Percentiles rank a stretch among this genome's conserved stretches.
Evolutionary conservation across 1,140 invertebrate species (phyloP).

Genomic region (Epicauta chinensis): DNA sequence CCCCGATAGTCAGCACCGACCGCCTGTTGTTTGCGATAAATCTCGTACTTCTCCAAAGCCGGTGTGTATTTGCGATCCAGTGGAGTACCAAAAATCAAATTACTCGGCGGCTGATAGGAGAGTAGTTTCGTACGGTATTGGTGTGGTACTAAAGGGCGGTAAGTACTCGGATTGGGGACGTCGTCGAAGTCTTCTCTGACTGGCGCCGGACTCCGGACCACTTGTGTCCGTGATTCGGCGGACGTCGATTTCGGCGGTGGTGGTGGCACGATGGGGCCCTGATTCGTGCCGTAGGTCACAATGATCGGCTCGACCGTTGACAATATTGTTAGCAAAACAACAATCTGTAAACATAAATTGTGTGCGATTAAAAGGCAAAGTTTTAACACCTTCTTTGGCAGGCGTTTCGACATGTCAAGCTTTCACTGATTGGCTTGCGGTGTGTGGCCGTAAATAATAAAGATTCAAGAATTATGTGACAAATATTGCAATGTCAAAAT

Average conservation of each 20-base stretch:
- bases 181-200: slow-evolving; percentile 37
- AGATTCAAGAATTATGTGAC: no score
- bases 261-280: slow-evolving; percentile 33
- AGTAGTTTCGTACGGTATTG: slow-evolving; percentile 37
- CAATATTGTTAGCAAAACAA: slow-evolving; percentile 18
- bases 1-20: slow-evolving; percentile 32
- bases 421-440: no score
- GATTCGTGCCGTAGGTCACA: slow-evolving; percentile 36
- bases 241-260: slow-evolving; percentile 20
- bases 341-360: slow-evolving; percentile 20
- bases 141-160: slow-evolving; percentile 34
- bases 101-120: slow-evolving; percentile 32
- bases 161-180: slow-evolving; percentile 34
- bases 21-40: slow-evolving; percentile 28
- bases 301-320: slow-evolving; percentile 31
- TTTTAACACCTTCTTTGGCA: no score
- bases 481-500: no score
- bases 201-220: slow-evolving; percentile 31
- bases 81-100: slow-evolving; percentile 37
- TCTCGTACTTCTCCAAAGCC: slow-evolving; percentile 26
- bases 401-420: no score
- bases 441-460: no score
- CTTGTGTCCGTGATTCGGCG: slow-evolving; percentile 15
- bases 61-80: slow-evolving; percentile 35
- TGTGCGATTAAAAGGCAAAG: no score